These are phyloP conservation scores for Drosophila elegans DNA, from an alignment of 1,140 invertebrate species.

Conservation along the genomic window DNA sequence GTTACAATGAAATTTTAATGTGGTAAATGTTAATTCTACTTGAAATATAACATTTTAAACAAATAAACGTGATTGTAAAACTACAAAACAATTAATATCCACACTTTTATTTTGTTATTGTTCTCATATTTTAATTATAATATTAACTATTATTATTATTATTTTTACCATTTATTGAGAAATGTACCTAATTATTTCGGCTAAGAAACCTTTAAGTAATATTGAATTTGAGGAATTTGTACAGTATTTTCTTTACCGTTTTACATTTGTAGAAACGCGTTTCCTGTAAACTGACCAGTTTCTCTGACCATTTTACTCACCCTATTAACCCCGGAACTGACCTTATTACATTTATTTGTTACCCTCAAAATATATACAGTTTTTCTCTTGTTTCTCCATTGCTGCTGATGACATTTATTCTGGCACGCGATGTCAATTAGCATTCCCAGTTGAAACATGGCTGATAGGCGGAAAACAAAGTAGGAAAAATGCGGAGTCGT, in stretches of 20 bases:
- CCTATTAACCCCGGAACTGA: conserved; percentile 52
- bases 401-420: conserved; percentile 46
- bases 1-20: too few relatives aligned
- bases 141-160: too few relatives aligned
- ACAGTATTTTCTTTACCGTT: neutral
- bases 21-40: too few relatives aligned
- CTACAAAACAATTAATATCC: too few relatives aligned
- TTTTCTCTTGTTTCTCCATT: conserved; percentile 26
- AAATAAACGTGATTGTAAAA: too few relatives aligned
- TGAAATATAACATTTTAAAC: too few relatives aligned
- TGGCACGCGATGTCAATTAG: conserved; percentile 55
- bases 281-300: conserved; percentile 56
- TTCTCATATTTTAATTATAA: too few relatives aligned
- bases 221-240: too few relatives aligned
- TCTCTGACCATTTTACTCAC: neutral
- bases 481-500: conserved; percentile 32
- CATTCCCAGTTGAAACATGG: conserved; percentile 39
- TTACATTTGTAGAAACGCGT: conserved; percentile 35
- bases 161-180: too few relatives aligned
- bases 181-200: too few relatives aligned
- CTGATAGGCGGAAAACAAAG: conserved; percentile 38
- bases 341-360: conserved; percentile 50
- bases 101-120: too few relatives aligned
- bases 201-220: too few relatives aligned
- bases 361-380: conserved; percentile 48